Evolutionary conservation across 2,797 vertebrate species (phyloP).

Genomic region (Hypotaenidia philippensis): DNA sequence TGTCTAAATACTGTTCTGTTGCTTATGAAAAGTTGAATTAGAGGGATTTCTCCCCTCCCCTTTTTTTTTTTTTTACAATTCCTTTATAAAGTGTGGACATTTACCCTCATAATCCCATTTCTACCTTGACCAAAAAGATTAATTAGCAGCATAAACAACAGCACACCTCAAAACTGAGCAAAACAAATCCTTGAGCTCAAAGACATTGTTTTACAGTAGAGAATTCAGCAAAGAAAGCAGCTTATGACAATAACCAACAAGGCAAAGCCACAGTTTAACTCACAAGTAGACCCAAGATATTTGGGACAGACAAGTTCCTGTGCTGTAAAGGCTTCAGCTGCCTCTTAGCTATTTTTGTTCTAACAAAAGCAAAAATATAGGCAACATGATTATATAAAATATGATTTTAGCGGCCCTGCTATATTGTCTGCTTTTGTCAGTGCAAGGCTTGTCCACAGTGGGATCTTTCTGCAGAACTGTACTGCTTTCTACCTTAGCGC

Average conservation of each 20-base stretch:
- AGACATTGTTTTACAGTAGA: background rate
- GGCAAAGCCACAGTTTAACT: background rate
- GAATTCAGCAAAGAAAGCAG: background rate
- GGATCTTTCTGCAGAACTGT: background rate
- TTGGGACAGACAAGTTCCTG: background rate
- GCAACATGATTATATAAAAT: background rate
- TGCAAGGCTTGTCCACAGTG: too few relatives aligned
- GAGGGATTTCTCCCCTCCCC: background rate
- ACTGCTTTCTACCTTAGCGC: too few relatives aligned
- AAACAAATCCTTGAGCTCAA: background rate
- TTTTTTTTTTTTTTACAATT: background rate
- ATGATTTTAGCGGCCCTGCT: background rate
- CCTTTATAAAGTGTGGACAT: background rate
- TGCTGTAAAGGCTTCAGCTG: background rate
- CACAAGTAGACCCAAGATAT: too few relatives aligned
- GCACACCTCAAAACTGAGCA: background rate
- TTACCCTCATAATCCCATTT: background rate
- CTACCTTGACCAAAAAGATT: background rate
- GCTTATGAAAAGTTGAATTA: background rate
- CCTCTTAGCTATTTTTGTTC: background rate
- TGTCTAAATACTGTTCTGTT: background rate
- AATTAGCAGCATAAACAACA: background rate
- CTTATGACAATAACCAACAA: background rate
- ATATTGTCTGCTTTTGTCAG: background rate
- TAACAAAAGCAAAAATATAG: background rate